Evolutionary conservation across 2,113 vertebrate genomes (phyloP).

Genomic region (Malurus elegans): DNA sequence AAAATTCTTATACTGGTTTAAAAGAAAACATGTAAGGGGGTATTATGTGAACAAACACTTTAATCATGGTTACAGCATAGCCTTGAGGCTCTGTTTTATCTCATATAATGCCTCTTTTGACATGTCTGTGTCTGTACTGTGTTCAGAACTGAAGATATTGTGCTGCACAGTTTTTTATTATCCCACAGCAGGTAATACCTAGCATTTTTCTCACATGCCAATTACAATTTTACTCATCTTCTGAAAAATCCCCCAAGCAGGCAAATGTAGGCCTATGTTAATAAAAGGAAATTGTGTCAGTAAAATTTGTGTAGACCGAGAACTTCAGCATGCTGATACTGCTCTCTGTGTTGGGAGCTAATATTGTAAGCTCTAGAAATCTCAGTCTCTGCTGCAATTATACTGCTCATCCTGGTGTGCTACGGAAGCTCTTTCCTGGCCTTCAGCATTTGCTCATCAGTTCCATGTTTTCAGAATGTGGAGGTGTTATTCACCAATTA

Average conservation of each 20-base stretch:
- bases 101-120: neutral
- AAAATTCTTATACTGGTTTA: neutral
- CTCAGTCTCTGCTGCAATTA: neutral
- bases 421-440: neutral
- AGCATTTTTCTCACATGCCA: neutral
- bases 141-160: neutral
- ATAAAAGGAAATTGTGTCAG: neutral
- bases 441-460: neutral
- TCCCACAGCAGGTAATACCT: neutral
- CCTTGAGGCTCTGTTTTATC: neutral
- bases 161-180: neutral
- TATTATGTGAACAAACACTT: neutral
- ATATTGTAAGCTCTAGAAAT: neutral
- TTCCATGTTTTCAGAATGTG: neutral
- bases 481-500: neutral
- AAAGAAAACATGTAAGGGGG: neutral
- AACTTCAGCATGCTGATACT: neutral
- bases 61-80: neutral
- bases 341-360: neutral
- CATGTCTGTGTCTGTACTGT: neutral
- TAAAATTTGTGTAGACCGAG: neutral
- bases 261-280: neutral
- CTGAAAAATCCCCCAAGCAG: neutral
- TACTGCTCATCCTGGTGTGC: neutral
- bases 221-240: neutral